phyloP scores from a whole-genome alignment of 2,113 vertebrate species.

The Tupaia tana region DNA sequence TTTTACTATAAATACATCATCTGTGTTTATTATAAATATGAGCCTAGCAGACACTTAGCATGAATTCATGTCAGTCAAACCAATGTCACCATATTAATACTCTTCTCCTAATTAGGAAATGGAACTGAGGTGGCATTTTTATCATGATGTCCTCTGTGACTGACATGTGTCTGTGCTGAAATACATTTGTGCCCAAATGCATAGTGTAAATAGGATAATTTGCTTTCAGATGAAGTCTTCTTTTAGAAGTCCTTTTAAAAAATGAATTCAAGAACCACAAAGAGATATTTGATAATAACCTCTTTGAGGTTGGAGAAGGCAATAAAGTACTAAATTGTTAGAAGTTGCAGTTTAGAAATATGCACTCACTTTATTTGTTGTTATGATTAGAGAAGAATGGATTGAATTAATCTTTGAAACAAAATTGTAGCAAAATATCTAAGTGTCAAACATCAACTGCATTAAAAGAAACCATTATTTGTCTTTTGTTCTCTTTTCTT shows the following conservation, averaged over 20 bases:
- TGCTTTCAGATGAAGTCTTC: constrained; percentile 35
- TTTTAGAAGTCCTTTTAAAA: constrained; percentile 44
- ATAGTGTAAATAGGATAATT: constrained; percentile 63
- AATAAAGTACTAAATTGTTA: constrained; percentile 32
- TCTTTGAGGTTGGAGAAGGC: constrained; percentile 36
- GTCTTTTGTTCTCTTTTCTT: constrained; percentile 69
- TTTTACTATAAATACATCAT: constrained; percentile 71
- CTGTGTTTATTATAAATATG: constrained; percentile 76
- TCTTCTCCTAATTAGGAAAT: constrained; percentile 79
- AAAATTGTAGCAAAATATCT: constrained; percentile 59
- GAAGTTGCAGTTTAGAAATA: constrained; percentile 63
- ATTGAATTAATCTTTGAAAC: constrained; percentile 68
- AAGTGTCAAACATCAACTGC: constrained; percentile 44
- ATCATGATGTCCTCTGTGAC: constrained; percentile 61
- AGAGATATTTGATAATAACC: neutral
- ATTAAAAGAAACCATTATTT: constrained; percentile 57
- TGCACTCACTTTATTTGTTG: constrained; percentile 60
- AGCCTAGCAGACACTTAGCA: constrained; percentile 60
- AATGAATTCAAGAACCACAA: neutral
- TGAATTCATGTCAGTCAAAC: constrained; percentile 78
- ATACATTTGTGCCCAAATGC: constrained; percentile 20
- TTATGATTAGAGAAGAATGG: constrained; percentile 61
- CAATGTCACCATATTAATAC: constrained; percentile 69
- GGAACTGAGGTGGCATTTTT: constrained; percentile 73
- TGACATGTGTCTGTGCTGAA: constrained; percentile 69